Base-by-base conservation (phyloP, 2,888 invertebrate species). In the Drosophila tanythrix region DNA sequence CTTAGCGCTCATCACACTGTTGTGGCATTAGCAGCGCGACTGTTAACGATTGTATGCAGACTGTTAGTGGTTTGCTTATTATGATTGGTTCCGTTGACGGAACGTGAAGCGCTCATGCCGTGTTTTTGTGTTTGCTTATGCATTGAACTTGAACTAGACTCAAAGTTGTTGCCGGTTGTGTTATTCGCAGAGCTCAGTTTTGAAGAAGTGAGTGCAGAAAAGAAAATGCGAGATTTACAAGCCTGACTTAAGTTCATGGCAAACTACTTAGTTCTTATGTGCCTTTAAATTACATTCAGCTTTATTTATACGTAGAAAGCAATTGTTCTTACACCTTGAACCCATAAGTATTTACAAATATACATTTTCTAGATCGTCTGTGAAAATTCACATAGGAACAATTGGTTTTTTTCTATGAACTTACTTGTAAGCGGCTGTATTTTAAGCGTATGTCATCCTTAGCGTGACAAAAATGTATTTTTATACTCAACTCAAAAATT, bases 71-170 rank as follows among this genome's bases (percentile, higher is more conserved):
- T 58, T 60, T 46, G 64, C 52, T 76, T 68, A 43, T 64, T 68
- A 61, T 62, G 68, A 60, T 53, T 35, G 62, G 53, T 72, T 57
- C 50, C 46, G 59, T 64, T 59, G 35, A n/a, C 38, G 1, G n/a
- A 56, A 48, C 40, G 60, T 66, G 35, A 10, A 18, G 8, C 2
- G 46, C n/a, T 53, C 38, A 25, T 5, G 15, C 21, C 13, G 33
- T 33, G 33, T 10, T 59, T 40, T 50, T 65, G 33, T 48, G 38
- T 40, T 56, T 78, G 64, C 61, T 64, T 67, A 65, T 83, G 71
- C 74, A 51, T 81, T 84, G 89, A 89, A 89, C 89, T 88, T 89
- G 89, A 85, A 88, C 79, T 79, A 81, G 60, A 59, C 64, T 52
- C 31, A 63, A 68, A 59, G 51, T 68, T 64, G 71, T 72, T 79